Percentiles rank a stretch among this genome's conserved stretches.
phyloP scores from a whole-genome alignment of 2,797 vertebrate genomes.

The Anomalospiza imberbis region DNA sequence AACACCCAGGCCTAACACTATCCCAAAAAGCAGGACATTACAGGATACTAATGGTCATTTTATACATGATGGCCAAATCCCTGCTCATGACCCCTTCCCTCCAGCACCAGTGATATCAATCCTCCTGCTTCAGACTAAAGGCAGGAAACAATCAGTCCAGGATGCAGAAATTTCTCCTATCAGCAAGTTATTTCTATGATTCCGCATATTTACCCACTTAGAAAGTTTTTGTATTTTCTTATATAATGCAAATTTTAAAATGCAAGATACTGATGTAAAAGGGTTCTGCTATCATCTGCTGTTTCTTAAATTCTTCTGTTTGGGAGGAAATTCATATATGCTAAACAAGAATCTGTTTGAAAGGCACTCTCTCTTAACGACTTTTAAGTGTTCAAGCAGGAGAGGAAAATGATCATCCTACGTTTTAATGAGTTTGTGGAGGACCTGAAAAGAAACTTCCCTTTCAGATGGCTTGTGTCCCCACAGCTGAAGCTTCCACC shows the following conservation, averaged over 20 bases:
- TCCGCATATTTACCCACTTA: slow-evolving; percentile 23
- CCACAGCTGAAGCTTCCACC: neutral
- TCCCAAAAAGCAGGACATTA: neutral
- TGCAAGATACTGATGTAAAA: slow-evolving; percentile 1
- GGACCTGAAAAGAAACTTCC: slow-evolving; percentile 25
- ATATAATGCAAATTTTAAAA: slow-evolving; percentile 11
- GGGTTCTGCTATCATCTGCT: slow-evolving; percentile 31
- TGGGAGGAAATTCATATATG: slow-evolving; percentile 37
- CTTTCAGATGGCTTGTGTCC: neutral
- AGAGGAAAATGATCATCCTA: neutral
- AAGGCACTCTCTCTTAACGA: slow-evolving; percentile 36
- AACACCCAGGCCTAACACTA: accelerated
- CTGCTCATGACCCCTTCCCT: neutral
- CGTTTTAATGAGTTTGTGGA: neutral
- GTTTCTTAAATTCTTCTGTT: slow-evolving; percentile 26
- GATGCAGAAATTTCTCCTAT: neutral
- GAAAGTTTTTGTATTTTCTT: slow-evolving; percentile 1
- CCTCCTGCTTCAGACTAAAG: neutral
- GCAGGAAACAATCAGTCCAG: neutral
- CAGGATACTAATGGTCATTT: neutral
- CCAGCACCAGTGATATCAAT: neutral
- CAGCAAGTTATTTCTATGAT: slow-evolving; percentile 20
- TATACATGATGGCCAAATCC: neutral
- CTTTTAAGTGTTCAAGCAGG: slow-evolving; percentile 27
- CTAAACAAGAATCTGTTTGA: slow-evolving; percentile 25